Conservation (phyloP, 35 echinoderm and acorn worm species). For the Ptychodera flava region DNA sequence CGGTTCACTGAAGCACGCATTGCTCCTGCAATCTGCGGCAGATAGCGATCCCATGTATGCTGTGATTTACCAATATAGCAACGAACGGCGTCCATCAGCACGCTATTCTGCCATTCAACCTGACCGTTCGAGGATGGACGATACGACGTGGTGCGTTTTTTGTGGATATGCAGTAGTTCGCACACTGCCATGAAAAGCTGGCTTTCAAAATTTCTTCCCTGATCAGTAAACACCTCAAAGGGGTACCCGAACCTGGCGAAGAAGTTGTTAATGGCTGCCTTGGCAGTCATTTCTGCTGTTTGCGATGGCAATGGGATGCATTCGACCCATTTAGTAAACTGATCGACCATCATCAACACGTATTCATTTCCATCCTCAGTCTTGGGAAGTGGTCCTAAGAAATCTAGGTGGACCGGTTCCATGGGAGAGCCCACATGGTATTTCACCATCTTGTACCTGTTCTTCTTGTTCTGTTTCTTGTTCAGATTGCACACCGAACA, state of each 20-base stretch:
- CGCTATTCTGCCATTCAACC: neutral
- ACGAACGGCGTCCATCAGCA: slow-evolving; percentile 22
- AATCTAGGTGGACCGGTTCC: slow-evolving; percentile 33
- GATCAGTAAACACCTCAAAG: slow-evolving; percentile 10
- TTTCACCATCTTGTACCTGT: neutral
- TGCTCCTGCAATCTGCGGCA: neutral
- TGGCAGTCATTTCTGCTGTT: slow-evolving; percentile 21
- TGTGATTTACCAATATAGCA: slow-evolving; percentile 20
- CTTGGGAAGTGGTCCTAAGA: slow-evolving; percentile 12
- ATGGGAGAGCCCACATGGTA: slow-evolving; percentile 45
- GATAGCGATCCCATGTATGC: neutral
- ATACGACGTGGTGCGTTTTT: neutral
- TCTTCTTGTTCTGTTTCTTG: neutral
- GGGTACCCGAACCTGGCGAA: slow-evolving; percentile 10
- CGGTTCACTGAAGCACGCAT: neutral
- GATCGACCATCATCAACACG: slow-evolving; percentile 8
- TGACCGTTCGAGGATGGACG: slow-evolving; percentile 25
- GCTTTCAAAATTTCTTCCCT: slow-evolving; percentile 14
- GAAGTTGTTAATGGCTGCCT: slow-evolving; percentile 8
- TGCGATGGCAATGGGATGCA: slow-evolving; percentile 3
- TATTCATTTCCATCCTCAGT: neutral
- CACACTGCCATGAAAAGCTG: neutral
- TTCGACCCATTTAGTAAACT: slow-evolving; percentile 15
- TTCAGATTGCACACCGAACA: slow-evolving; percentile 11
- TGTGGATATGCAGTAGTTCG: neutral